Base-by-base conservation (phyloP, 2,888 invertebrate genomes). In the Sesamia inferens region DNA sequence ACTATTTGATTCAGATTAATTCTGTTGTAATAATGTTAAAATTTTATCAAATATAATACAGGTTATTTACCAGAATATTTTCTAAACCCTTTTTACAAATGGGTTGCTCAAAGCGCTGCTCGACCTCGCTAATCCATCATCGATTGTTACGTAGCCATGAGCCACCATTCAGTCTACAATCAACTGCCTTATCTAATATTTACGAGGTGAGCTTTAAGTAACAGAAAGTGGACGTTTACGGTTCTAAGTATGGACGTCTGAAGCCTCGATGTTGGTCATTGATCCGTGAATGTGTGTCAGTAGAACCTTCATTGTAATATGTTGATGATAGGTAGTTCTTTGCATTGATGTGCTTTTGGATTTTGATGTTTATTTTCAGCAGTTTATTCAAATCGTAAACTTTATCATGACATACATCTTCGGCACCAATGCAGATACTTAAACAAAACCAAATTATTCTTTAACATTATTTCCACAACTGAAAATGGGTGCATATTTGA, bases 251-350 rank as follows among this genome's bases (percentile, higher is more conserved):
- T 59, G 44, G 48, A 48, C 13, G 71, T 22, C 48, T 8, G 48
- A 74, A 55, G 31, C 31, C 63, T 74, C 48, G 59, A 42, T 48
- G 31, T 67, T 42, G 48, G 19, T 11, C 72, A 78, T 78, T 64
- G 80, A 64, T 68, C 64, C 51, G 14, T 5, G 55, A 58, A 79
- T 58, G 65, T 67, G 47, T 74, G 79, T 74, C 80, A 73, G 16
- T 19, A n/a, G 22, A 67, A 71, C 39, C 19, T 61, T 42, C 31
- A 14, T 8, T 57, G 55, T 71, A 54, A 14, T 48, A 24, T 31
- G 19, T 61, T 70, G 59, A 47, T 54, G 61, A 31, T 11, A 14
- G 16, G 5, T 19, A 44, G 44, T 31, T 44, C 44, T 63, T 63
- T 22, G 57, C 16, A 19, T 51, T 22, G 47, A 51, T 13, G 31